A percentile compares a stretch with the other conserved stretches of the same genome.
Conservation (phyloP, 2,113 vertebrate genomes). For the Mus spicilegus region DNA sequence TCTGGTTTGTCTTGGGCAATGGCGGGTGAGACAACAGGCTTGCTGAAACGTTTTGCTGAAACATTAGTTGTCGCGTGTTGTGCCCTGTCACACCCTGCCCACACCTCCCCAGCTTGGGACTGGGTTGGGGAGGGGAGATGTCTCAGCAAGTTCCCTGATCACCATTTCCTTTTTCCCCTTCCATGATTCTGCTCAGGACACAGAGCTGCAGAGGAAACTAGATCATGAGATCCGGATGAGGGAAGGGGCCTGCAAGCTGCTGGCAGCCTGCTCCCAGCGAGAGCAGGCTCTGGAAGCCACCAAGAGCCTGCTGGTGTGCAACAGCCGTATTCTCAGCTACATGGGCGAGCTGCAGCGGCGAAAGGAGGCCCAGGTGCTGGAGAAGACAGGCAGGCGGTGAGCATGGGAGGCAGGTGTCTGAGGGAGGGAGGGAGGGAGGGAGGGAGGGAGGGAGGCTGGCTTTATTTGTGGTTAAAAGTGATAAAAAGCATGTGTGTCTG, state of each 20-base stretch:
- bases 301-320: slow-evolving; percentile 94
- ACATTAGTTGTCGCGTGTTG: background rate
- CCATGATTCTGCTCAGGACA: slow-evolving; percentile 88
- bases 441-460: no score
- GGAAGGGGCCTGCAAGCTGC: slow-evolving; percentile 94
- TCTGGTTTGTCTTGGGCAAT: slow-evolving; percentile 12
- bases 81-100: no score
- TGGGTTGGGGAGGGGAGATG: background rate
- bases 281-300: slow-evolving; percentile 95
- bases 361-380: slow-evolving; percentile 95
- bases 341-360: slow-evolving; percentile 96
- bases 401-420: slow-evolving; percentile 26
- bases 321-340: slow-evolving; percentile 94
- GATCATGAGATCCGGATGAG: slow-evolving; percentile 97
- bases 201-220: slow-evolving; percentile 95
- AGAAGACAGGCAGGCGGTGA: slow-evolving; percentile 89
- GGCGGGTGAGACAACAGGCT: background rate
- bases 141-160: background rate
- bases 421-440: no score
- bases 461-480: background rate
- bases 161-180: slow-evolving; percentile 17
- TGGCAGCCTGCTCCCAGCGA: slow-evolving; percentile 93
- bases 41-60: slow-evolving; percentile 8
- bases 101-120: background rate
- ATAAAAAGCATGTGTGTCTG: background rate